Evolutionary conservation across 2,888 invertebrate species (phyloP).

Genomic region (Yponomeuta plumbellus): DNA sequence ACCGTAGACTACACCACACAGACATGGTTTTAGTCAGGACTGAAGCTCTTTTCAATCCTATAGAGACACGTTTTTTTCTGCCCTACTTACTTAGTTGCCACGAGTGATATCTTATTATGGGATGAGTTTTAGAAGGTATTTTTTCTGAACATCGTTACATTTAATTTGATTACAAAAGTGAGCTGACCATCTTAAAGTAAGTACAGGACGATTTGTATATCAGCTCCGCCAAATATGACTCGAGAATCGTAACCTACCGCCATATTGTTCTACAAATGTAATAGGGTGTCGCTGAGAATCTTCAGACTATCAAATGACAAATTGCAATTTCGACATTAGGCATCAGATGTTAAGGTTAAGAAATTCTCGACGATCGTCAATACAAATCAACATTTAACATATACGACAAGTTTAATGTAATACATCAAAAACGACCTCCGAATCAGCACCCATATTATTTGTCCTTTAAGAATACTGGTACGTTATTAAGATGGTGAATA

Average conservation of each 20-base stretch:
- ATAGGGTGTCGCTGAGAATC: background rate
- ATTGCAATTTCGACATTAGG: background rate
- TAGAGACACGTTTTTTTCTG: background rate
- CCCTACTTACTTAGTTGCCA: background rate
- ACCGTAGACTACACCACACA: slow-evolving; percentile 3
- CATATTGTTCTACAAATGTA: background rate
- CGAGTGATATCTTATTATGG: background rate
- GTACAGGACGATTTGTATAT: background rate
- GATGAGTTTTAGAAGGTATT: background rate
- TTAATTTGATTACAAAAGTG: background rate
- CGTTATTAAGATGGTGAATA: background rate
- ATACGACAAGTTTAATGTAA: slow-evolving; percentile 36
- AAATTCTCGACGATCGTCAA: too few relatives aligned
- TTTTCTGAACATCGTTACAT: background rate
- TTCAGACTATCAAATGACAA: background rate
- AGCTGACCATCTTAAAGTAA: background rate
- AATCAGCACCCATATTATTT: slow-evolving; percentile 34
- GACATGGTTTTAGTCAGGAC: background rate
- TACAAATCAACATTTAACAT: too few relatives aligned
- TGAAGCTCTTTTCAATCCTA: background rate
- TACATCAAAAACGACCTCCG: slow-evolving; percentile 45
- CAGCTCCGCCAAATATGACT: background rate
- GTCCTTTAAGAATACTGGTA: slow-evolving; percentile 1
- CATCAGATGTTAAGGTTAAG: too few relatives aligned
- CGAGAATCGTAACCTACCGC: background rate